A percentile compares a stretch with the other conserved stretches of the same genome.
Conservation (phyloP, 2,113 vertebrate genomes). For the Pycnonotus jocosus region DNA sequence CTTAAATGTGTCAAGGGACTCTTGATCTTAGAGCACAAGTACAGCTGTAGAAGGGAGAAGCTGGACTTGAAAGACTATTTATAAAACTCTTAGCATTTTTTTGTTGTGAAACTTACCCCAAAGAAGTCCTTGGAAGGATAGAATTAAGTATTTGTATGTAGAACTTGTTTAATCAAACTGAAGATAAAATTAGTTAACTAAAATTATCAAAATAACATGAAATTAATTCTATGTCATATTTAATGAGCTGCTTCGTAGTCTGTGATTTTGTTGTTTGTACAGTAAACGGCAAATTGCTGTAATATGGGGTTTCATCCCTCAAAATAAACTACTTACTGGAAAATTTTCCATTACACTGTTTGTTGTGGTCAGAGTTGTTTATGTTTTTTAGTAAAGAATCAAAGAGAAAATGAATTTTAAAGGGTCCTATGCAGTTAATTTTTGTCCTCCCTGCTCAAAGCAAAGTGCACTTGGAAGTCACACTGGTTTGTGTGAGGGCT, state of each 20-base stretch:
- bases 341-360: neutral
- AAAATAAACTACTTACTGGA: neutral
- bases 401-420: neutral
- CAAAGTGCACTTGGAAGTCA: neutral
- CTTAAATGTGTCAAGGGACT: neutral
- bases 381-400: neutral
- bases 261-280: neutral
- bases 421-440: neutral
- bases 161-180: neutral
- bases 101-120: neutral
- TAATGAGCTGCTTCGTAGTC: neutral
- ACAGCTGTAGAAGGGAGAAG: neutral
- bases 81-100: neutral
- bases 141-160: neutral
- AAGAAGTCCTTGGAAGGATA: neutral
- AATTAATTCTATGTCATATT: neutral
- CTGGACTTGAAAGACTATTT: neutral
- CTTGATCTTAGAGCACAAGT: neutral
- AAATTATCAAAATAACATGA: neutral
- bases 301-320: neutral
- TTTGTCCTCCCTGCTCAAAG: neutral
- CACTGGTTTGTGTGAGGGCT: neutral
- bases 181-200: neutral
- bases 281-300: neutral
- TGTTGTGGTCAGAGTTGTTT: neutral